phyloP scores from a whole-genome alignment of 2,113 vertebrate species.

The Oceanites oceanicus region DNA sequence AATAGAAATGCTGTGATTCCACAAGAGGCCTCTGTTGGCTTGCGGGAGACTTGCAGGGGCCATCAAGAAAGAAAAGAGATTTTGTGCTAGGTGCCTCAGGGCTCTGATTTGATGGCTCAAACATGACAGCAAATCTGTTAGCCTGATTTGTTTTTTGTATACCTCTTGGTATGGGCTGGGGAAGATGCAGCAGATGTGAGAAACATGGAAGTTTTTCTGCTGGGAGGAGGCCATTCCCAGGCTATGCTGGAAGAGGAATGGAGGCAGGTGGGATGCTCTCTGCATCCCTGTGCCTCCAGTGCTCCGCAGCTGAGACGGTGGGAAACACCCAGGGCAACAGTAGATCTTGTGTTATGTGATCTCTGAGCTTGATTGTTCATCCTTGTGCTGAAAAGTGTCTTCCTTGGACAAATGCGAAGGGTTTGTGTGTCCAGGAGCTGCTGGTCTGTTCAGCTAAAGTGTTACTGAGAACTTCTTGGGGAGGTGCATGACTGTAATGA shows the following conservation, averaged over 20 bases:
- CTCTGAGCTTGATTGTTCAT: neutral
- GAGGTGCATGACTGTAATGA: neutral
- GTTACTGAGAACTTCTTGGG: neutral
- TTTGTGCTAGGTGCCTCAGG: neutral
- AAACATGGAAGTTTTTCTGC: neutral
- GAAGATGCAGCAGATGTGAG: neutral
- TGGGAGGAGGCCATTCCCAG: neutral
- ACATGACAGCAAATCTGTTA: neutral
- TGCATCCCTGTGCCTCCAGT: neutral
- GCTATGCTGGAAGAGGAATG: neutral
- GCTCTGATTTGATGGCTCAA: neutral
- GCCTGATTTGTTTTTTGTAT: neutral
- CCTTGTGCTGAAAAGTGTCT: neutral
- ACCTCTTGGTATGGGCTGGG: neutral
- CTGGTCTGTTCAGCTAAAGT: neutral
- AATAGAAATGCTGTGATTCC: neutral
- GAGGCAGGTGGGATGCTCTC: neutral
- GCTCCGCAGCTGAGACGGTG: neutral
- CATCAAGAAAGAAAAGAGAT: neutral
- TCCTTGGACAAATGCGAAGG: neutral
- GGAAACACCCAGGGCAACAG: neutral
- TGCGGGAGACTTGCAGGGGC: neutral
- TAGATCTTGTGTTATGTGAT: neutral
- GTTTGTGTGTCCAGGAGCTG: neutral
- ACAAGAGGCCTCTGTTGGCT: neutral